Evolutionary conservation across 2,888 invertebrate species (phyloP).

Genomic region (Cheilosia vernalis): DNA sequence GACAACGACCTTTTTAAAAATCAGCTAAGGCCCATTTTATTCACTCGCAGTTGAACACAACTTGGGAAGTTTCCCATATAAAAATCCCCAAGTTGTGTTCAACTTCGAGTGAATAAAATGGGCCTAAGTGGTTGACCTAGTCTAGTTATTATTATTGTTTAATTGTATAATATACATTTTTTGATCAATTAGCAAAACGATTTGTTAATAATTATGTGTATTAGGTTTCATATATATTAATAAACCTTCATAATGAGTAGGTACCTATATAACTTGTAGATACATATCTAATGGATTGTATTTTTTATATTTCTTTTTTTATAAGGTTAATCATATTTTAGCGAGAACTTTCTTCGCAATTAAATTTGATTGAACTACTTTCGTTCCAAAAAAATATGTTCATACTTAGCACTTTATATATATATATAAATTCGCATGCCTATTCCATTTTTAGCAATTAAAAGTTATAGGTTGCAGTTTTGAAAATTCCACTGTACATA

Average conservation of each 20-base stretch:
- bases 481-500: constrained; percentile 25
- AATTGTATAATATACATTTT: constrained; percentile 10
- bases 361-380: constrained; percentile 1
- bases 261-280: too few relatives aligned
- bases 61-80: too few relatives aligned
- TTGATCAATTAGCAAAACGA: constrained; percentile 7
- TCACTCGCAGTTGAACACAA: too few relatives aligned
- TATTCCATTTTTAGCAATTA: constrained; percentile 24
- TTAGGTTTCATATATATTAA: constrained; percentile 48
- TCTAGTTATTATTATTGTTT: background rate
- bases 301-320: background rate
- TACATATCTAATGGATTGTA: background rate
- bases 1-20: too few relatives aligned
- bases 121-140: too few relatives aligned
- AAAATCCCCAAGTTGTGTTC: too few relatives aligned
- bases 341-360: background rate
- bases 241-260: too few relatives aligned
- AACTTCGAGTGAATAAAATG: too few relatives aligned
- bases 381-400: constrained; percentile 3
- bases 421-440: constrained; percentile 18
- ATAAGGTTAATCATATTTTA: too few relatives aligned
- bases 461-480: constrained; percentile 41
- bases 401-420: background rate
- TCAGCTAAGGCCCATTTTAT: too few relatives aligned
- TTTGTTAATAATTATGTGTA: constrained; percentile 41